phyloP scores from a whole-genome alignment of 1,140 invertebrate genomes.

The Acromyrmex heyeri region DNA sequence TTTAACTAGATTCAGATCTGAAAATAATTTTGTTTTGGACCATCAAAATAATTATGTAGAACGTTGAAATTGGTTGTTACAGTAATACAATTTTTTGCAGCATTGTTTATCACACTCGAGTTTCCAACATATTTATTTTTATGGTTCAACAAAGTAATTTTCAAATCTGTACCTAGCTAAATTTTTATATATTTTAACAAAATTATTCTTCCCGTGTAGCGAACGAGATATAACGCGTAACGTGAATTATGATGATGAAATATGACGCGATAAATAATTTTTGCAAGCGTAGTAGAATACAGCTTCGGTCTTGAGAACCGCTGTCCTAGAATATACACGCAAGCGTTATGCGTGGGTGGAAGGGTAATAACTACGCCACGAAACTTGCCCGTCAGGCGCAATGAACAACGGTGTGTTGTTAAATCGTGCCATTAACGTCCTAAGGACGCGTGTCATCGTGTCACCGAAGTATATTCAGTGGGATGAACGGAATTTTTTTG shows the following conservation, averaged over 20 bases:
- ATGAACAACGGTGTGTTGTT: constrained; percentile 63
- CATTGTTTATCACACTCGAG: too few relatives aligned
- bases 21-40: too few relatives aligned
- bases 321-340: constrained; percentile 27
- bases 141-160: too few relatives aligned
- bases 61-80: too few relatives aligned
- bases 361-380: constrained; percentile 61
- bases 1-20: too few relatives aligned
- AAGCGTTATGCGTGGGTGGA: constrained; percentile 18
- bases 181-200: too few relatives aligned
- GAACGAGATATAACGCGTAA: constrained; percentile 9
- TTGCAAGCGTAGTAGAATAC: background rate
- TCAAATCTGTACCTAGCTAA: too few relatives aligned
- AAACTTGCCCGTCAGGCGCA: constrained; percentile 69
- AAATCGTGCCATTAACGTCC: constrained; percentile 48
- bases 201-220: too few relatives aligned
- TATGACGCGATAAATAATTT: constrained; percentile 30
- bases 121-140: too few relatives aligned
- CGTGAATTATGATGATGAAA: constrained; percentile 47
- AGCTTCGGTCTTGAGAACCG: constrained; percentile 54
- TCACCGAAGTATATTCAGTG: constrained; percentile 25
- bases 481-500: constrained; percentile 28
- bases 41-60: too few relatives aligned
- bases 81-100: too few relatives aligned
- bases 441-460: constrained; percentile 39